Conservation (phyloP, 2,888 invertebrate species). For the Saturnia pavonia region DNA sequence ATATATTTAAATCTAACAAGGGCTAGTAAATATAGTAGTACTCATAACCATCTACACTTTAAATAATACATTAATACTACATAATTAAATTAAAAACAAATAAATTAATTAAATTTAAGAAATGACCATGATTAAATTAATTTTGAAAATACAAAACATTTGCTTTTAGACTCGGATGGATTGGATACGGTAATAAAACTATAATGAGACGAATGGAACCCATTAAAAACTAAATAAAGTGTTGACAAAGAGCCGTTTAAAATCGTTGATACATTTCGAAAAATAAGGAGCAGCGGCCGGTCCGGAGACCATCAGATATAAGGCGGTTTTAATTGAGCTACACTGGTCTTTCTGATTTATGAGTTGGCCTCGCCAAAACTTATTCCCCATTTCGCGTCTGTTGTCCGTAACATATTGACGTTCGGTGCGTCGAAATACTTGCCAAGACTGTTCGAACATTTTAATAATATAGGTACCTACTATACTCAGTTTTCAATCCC, state of each 20-base stretch:
- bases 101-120: neutral
- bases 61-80: neutral
- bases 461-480: too few relatives aligned
- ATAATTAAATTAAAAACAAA: slow-evolving; percentile 5
- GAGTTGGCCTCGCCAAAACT: slow-evolving; percentile 73
- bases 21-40: neutral
- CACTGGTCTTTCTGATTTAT: slow-evolving; percentile 79
- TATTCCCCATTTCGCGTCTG: slow-evolving; percentile 72
- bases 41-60: neutral
- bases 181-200: slow-evolving; percentile 13
- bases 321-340: slow-evolving; percentile 77
- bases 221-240: slow-evolving; percentile 30
- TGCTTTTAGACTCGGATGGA: neutral
- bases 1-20: slow-evolving; percentile 2
- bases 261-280: slow-evolving; percentile 30
- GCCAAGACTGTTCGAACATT: neutral
- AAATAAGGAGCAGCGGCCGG: slow-evolving; percentile 26
- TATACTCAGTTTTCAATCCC: too few relatives aligned
- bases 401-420: slow-evolving; percentile 36
- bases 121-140: neutral
- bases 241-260: slow-evolving; percentile 56
- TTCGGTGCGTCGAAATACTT: neutral
- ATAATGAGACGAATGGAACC: slow-evolving; percentile 26
- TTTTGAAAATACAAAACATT: neutral
- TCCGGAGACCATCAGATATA: slow-evolving; percentile 71